Percentiles rank a stretch among this genome's conserved stretches.
phyloP scores from a whole-genome alignment of 2,888 invertebrate genomes.

The Sycophila texana region DNA sequence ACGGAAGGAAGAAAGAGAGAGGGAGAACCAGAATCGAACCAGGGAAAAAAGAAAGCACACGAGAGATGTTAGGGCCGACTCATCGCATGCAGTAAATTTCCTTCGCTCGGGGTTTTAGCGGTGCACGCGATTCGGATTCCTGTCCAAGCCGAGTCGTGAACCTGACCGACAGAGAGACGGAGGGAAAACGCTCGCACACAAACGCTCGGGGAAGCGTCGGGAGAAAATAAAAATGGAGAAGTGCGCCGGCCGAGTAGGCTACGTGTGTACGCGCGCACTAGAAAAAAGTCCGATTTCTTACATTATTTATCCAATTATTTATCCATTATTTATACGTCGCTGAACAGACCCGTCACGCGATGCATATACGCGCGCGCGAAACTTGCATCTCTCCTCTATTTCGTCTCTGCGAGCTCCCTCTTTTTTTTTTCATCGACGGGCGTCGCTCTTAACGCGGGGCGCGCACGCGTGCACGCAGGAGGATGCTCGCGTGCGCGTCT shows the following conservation, averaged over 20 bases:
- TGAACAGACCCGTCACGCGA: constrained; percentile 58
- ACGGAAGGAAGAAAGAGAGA: constrained; percentile 5
- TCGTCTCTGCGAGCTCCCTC: neutral
- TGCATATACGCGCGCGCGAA: constrained; percentile 23
- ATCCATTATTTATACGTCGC: constrained; percentile 60
- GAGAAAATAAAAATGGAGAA: constrained; percentile 1
- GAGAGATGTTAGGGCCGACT: constrained; percentile 62
- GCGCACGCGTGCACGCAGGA: neutral
- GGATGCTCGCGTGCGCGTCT: constrained; percentile 1
- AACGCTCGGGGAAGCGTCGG: neutral
- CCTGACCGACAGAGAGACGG: constrained; percentile 59
- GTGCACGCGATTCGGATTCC: constrained; percentile 65
- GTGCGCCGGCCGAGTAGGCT: neutral
- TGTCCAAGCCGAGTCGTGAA: constrained; percentile 58
- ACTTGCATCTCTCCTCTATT: neutral
- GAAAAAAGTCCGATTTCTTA: constrained; percentile 57
- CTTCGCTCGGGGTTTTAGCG: constrained; percentile 62
- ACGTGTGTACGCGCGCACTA: neutral
- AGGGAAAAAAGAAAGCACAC: constrained; percentile 35
- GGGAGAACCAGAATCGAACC: constrained; percentile 11
- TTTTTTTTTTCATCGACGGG: neutral
- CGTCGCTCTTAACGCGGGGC: neutral
- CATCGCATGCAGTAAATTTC: constrained; percentile 72
- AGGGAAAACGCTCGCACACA: constrained; percentile 28
- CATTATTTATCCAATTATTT: constrained; percentile 60